Base-by-base conservation (phyloP, 2,113 vertebrate genomes). In the Nycticebus coucang region DNA sequence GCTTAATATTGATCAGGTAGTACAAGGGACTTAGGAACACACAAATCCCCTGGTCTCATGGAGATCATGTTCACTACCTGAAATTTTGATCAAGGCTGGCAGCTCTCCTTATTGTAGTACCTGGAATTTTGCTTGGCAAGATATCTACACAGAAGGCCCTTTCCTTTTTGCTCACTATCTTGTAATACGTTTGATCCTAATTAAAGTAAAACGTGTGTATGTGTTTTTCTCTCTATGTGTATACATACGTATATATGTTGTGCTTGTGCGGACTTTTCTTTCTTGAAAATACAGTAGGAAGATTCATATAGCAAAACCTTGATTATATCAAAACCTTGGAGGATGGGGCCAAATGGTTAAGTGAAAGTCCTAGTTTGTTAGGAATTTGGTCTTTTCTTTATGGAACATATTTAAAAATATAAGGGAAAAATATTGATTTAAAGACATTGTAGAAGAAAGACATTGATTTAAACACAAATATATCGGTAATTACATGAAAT, bases 231-330 rank as follows among this genome's bases (percentile, higher is more conserved):
- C 1, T 37, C 4, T 30, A 13, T 45, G 3, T 59, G 14, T 64
- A 12, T 64, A 19, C 28, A 17, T 64, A 18, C 28, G 22, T 68
- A 41, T 26, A 21, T 45, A 75, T 45, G 26, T 75, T 45, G 1
- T 53, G 8, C 30, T 13, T 45, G 3, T 57, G 7, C 37, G 5
- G 50, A 45, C 14, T 88, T 83, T 89, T 74, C 33, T 71, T 89
- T 92, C 85, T 84, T 77, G 86, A 82, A 93, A 95, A 82, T 55
- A 87, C 13, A 81, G 64, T 18, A 89, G 30, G 7, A 85, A 74
- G 28, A 69, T 12, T 53, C 37, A 82, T 87, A 64, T 24, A 94
- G 50, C 59, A 79, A 78, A 83, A 59, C 30, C 55, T 78, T 87
- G 37, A 87, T 78, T 84, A 78, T 62, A 81, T 28, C 30, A 71